These are phyloP conservation scores for Mechanitis mazaeus DNA, from an alignment of 2,888 invertebrate genomes.

Conservation along the genomic window DNA sequence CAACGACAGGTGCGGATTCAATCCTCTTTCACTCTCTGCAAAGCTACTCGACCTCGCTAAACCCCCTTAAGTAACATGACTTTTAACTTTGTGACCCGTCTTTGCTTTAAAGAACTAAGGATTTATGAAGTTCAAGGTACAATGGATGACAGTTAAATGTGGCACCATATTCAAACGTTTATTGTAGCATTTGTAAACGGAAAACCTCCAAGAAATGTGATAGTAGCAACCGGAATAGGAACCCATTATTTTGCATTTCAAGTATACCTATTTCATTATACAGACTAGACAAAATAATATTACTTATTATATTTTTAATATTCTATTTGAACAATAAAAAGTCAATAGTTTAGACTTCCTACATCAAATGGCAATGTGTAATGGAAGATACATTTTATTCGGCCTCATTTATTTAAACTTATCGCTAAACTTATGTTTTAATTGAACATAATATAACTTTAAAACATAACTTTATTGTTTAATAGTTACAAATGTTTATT, in stretches of 20 bases:
- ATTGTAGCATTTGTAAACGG: conserved; percentile 20
- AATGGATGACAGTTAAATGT: conserved; percentile 26
- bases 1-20: conserved; percentile 63
- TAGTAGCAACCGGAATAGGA: conserved; percentile 14
- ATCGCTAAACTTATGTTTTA: too few species aligned
- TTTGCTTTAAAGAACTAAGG: conserved; percentile 66
- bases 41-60: conserved; percentile 64
- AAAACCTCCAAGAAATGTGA: conserved; percentile 12
- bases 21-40: conserved; percentile 62
- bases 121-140: conserved; percentile 55
- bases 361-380: too few species aligned
- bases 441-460: too few species aligned
- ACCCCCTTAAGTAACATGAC: conserved; percentile 75
- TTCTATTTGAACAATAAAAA: too few species aligned
- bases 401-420: too few species aligned
- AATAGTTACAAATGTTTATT: too few species aligned
- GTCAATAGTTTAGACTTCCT: too few species aligned
- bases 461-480: too few species aligned
- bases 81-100: conserved; percentile 75
- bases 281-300: conserved; percentile 54
- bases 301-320: too few species aligned
- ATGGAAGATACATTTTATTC: too few species aligned
- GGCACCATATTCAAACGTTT: conserved; percentile 19
- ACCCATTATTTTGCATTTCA: conserved; percentile 18
- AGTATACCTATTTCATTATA: conserved; percentile 44